Evolutionary conservation across 1,140 invertebrate species (phyloP), one percentile per base, ranked within the genome.

Genomic region (Plutomurus gul): DNA sequence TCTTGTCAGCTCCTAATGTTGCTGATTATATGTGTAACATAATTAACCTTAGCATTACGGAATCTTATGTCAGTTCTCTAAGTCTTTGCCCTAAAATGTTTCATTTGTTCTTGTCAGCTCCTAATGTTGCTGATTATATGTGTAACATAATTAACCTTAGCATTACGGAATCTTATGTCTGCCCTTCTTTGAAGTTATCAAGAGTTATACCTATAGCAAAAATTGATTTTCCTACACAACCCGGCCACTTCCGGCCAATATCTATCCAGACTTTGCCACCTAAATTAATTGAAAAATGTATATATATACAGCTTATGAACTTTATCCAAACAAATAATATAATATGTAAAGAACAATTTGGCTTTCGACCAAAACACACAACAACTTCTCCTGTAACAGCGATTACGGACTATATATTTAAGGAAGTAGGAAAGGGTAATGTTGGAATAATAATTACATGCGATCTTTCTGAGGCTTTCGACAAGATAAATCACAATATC

Each of bases 401-500:
- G 0, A 3, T 76, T 10, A 80, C 46, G 16, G 78, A 80, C 10
- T 80, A 39, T 36, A 40, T 76, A 8, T 51, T 43, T 40, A 27
- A 72, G 0, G 3, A 25, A n/a, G 11, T 80, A 4, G 78, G 73
- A 18, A 40, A 33, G 10, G 56, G 74, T 1, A 27, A 51, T 39
- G 20, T 80, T 1, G 37, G 40, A n/a, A 0, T 73, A n/a, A 3
- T 80, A 11, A n/a, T 80, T 8, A 20, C 60, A 18, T 20, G 76
- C 3, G 78, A 80, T 60, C 8, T 80, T 20, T 6, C 5, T 13
- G 76, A 80, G 33, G 78, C 78, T 3, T 80, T 51, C 51, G 78
- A 80, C 22, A 49, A 6, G 0, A 25, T 72, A 7, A 30, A 43
- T 20, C 71, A 39, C 22, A 65, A 76, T 13, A 2, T 76, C 16